phyloP scores from a whole-genome alignment of 2,113 vertebrate genomes.

The Syngnathus typhle region DNA sequence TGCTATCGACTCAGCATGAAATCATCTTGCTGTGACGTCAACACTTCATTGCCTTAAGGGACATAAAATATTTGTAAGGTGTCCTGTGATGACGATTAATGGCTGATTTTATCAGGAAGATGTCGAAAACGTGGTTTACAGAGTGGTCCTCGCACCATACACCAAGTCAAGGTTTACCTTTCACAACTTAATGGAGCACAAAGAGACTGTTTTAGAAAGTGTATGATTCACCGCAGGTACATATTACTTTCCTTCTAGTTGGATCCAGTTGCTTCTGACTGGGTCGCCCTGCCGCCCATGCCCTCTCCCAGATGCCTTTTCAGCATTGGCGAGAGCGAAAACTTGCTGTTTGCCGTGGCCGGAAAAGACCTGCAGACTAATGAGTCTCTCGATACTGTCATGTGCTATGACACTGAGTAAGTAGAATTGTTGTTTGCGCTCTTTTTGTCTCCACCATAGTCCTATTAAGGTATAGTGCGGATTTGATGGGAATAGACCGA shows the following conservation, averaged over 20 bases:
- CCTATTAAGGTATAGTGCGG: not conserved
- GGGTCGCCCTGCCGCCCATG: conserved; percentile 92
- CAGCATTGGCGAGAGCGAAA: conserved; percentile 82
- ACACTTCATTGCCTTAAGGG: not conserved
- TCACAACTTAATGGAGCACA: not conserved
- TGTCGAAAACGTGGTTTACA: no score
- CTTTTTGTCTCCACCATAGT: not conserved
- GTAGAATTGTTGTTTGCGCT: conserved; percentile 37
- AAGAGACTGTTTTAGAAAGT: not conserved
- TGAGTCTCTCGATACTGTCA: conserved; percentile 85
- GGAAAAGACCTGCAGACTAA: conserved; percentile 95
- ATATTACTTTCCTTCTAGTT: conserved; percentile 64
- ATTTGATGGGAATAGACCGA: no score
- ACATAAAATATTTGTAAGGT: not conserved
- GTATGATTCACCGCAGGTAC: not conserved
- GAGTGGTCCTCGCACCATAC: no score
- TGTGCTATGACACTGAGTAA: conserved; percentile 89
- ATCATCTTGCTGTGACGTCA: not conserved
- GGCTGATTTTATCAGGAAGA: not conserved
- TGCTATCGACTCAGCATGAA: not conserved
- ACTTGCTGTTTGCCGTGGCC: conserved; percentile 86
- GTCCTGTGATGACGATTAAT: not conserved
- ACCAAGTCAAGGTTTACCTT: no score
- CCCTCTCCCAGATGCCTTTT: conserved; percentile 94
- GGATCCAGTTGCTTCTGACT: conserved; percentile 82